Evolutionary conservation across 2,888 invertebrate species (phyloP).

Genomic region (Rosalia funebris): DNA sequence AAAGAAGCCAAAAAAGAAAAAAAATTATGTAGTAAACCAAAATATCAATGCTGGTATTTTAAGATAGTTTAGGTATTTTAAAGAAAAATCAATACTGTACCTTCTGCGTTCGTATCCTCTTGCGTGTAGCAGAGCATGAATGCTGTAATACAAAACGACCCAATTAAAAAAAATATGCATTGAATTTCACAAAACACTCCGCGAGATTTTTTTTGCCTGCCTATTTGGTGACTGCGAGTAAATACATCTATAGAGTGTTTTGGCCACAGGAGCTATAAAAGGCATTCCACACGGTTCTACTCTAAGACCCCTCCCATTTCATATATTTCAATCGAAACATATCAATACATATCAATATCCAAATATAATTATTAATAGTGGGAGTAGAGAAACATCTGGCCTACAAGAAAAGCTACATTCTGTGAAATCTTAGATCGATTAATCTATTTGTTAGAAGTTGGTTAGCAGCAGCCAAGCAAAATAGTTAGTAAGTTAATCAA

Average conservation of each 20-base stretch:
- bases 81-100: slow-evolving; percentile 68
- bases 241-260: no score
- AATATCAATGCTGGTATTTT: slow-evolving; percentile 31
- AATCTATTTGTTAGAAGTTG: no score
- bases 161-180: slow-evolving; percentile 14
- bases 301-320: not conserved
- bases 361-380: no score
- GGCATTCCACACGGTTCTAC: not conserved
- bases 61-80: slow-evolving; percentile 37
- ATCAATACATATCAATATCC: no score
- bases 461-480: slow-evolving; percentile 15
- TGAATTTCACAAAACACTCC: slow-evolving; percentile 32
- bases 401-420: no score
- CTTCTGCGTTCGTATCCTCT: slow-evolving; percentile 90
- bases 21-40: slow-evolving; percentile 60
- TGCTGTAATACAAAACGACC: slow-evolving; percentile 76
- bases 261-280: no score
- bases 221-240: no score
- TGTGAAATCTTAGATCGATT: no score
- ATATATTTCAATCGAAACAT: no score
- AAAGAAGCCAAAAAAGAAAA: slow-evolving; percentile 66
- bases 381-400: no score
- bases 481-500: slow-evolving; percentile 14
- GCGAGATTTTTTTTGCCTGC: not conserved
- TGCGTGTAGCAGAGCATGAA: slow-evolving; percentile 95